Percentiles rank a stretch among this genome's conserved stretches.
phyloP scores from a whole-genome alignment of 2,113 vertebrate genomes.

The Calyptomena viridis region DNA sequence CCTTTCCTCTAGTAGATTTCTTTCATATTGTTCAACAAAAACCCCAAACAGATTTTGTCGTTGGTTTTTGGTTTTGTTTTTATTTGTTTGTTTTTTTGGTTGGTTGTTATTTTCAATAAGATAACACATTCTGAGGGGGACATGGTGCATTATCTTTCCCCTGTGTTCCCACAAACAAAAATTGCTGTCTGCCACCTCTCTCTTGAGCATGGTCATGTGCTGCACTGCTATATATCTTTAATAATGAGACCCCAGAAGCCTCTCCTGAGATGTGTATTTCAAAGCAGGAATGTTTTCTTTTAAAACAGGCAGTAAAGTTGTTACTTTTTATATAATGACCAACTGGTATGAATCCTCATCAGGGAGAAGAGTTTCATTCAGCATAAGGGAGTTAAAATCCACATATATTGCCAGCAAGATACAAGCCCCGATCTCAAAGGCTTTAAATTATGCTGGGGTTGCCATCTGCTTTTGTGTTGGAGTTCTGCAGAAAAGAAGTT shows the following conservation, averaged over 20 bases:
- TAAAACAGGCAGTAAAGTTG: background rate
- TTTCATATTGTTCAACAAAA: background rate
- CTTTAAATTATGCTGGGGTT: background rate
- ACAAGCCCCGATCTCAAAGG: background rate
- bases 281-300: background rate
- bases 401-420: background rate
- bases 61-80: too few species aligned
- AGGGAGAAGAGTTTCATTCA: background rate
- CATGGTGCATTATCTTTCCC: background rate
- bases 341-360: background rate
- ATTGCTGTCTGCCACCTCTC: background rate
- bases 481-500: background rate
- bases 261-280: background rate
- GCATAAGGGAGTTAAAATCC: background rate
- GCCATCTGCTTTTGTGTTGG: background rate
- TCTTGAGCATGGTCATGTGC: rapidly evolving
- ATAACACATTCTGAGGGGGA: background rate
- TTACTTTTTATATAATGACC: background rate
- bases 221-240: background rate
- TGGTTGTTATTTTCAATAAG: background rate
- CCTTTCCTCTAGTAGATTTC: background rate
- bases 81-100: background rate
- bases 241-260: background rate
- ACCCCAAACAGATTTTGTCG: too few species aligned
- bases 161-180: background rate